Evolutionary conservation across 2,797 vertebrate species (phyloP).

Genomic region (Muscicapa comitata): DNA sequence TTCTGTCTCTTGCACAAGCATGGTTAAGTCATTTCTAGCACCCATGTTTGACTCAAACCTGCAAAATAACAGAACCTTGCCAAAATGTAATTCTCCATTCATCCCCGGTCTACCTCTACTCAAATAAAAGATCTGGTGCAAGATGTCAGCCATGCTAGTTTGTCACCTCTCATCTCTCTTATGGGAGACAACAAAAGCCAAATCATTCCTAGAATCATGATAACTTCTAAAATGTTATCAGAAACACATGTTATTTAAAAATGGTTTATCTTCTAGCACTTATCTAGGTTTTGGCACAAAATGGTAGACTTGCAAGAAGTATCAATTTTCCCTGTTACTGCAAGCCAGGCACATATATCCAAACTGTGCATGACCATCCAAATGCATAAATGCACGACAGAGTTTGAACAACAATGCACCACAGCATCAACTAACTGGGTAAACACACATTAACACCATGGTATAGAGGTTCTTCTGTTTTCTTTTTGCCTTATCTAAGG

Average conservation of each 20-base stretch:
- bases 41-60: neutral
- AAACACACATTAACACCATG: neutral
- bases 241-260: neutral
- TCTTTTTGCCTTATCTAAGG: neutral
- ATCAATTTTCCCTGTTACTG: neutral
- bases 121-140: neutral
- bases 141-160: neutral
- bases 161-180: neutral
- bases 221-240: neutral
- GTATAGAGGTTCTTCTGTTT: neutral
- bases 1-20: neutral
- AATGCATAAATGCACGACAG: neutral
- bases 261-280: neutral
- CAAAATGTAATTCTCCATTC: neutral
- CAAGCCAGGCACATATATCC: neutral
- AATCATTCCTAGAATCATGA: neutral
- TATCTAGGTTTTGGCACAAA: constrained; percentile 9
- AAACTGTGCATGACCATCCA: neutral
- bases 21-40: neutral
- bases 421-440: neutral
- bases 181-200: neutral
- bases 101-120: neutral
- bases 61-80: neutral
- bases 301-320: neutral
- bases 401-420: neutral